A percentile compares a stretch with the other conserved stretches of the same genome.
Evolutionary conservation across 2,113 vertebrate genomes (phyloP).

Genomic region (Pachycephala philippinensis): DNA sequence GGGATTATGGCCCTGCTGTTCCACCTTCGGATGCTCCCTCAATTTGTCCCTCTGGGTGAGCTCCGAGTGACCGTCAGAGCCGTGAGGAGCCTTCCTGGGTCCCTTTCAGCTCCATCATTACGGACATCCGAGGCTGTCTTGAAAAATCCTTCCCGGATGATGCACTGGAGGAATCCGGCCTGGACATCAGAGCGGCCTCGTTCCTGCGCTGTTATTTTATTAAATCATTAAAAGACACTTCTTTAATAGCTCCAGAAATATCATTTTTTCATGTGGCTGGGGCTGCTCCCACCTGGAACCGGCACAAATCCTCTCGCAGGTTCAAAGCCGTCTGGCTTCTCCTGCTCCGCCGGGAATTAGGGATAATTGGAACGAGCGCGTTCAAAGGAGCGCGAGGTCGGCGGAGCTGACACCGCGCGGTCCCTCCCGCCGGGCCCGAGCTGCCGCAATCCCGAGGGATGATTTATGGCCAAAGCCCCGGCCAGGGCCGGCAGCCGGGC

Average conservation of each 20-base stretch:
- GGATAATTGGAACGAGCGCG: background rate
- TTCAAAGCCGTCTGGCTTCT: background rate
- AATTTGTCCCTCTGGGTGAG: background rate
- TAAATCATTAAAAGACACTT: conserved; percentile 33
- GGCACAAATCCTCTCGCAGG: background rate
- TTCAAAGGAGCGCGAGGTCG: background rate
- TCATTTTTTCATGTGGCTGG: background rate
- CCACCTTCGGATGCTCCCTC: accelerated
- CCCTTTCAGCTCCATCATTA: background rate
- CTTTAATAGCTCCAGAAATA: background rate
- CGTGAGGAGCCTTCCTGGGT: background rate
- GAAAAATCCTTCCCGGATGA: conserved; percentile 34
- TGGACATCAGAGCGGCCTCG: background rate
- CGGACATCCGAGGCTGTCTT: background rate
- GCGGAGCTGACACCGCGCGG: background rate
- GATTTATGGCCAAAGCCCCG: accelerated
- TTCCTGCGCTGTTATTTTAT: background rate
- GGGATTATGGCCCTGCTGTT: background rate
- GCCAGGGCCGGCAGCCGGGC: background rate
- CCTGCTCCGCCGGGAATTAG: background rate
- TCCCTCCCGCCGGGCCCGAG: background rate
- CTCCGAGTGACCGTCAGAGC: accelerated
- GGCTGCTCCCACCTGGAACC: background rate
- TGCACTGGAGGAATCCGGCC: conserved; percentile 7
- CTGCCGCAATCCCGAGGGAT: accelerated